A percentile compares a stretch with the other conserved stretches of the same genome.
Conservation (phyloP, 2,888 invertebrate species). For the Dascillus cervinus region DNA sequence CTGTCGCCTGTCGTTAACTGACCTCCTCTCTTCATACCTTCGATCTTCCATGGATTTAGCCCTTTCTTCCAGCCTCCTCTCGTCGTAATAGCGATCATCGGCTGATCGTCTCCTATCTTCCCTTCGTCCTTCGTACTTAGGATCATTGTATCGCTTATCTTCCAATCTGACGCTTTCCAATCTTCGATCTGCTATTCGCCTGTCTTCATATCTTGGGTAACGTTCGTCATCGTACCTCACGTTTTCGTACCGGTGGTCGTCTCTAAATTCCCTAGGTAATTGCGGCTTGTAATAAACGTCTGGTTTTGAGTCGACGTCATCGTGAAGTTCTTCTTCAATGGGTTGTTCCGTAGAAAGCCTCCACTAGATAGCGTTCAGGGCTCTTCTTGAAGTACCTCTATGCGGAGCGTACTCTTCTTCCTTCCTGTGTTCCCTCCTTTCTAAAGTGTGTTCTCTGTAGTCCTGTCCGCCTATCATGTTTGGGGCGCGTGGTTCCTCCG, state of each 20-base stretch:
- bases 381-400: constrained; percentile 59
- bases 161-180: constrained; percentile 22
- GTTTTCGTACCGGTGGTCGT: constrained; percentile 22
- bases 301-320: constrained; percentile 34
- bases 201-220: constrained; percentile 15
- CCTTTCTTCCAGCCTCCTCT: constrained; percentile 19
- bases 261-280: constrained; percentile 37
- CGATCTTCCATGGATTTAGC: constrained; percentile 6
- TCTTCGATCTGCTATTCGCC: constrained; percentile 19
- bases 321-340: constrained; percentile 43
- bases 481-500: constrained; percentile 28
- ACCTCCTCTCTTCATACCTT: constrained; percentile 7
- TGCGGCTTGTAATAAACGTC: constrained; percentile 37
- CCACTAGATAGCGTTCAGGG: constrained; percentile 68
- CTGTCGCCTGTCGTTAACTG: constrained; percentile 7
- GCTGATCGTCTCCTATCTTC: constrained; percentile 20
- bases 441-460: constrained; percentile 30
- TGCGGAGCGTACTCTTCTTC: constrained; percentile 42
- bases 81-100: constrained; percentile 18
- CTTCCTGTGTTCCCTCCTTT: constrained; percentile 32
- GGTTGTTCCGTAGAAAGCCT: constrained; percentile 45
- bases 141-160: constrained; percentile 10
- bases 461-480: constrained; percentile 38
- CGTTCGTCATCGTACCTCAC: constrained; percentile 15
- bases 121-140: constrained; percentile 14